Percentiles rank a stretch among this genome's conserved stretches.
phyloP scores from a whole-genome alignment of 2,113 vertebrate genomes.

The Puma concolor region DNA sequence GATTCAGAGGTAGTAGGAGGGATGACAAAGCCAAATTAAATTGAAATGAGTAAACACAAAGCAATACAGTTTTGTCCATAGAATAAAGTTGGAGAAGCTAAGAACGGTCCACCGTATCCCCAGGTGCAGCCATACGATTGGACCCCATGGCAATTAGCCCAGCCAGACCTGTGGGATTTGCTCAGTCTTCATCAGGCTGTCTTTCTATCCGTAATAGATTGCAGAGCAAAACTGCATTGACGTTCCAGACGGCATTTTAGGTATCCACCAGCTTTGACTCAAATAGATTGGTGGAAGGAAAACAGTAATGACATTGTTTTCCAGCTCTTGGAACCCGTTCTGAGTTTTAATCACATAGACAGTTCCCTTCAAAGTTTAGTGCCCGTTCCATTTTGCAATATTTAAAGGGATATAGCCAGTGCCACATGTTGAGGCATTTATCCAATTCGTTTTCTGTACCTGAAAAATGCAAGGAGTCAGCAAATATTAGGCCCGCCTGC shows the following conservation, averaged over 20 bases:
- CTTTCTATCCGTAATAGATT: neutral
- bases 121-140: neutral
- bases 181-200: neutral
- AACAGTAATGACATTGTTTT: neutral
- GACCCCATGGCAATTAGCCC: neutral
- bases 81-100: neutral
- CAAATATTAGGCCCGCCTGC: neutral
- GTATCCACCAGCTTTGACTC: constrained; percentile 32
- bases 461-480: neutral
- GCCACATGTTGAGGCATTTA: neutral
- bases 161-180: neutral
- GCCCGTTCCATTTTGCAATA: neutral
- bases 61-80: neutral
- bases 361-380: neutral
- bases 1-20: neutral
- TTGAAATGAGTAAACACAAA: neutral
- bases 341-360: neutral
- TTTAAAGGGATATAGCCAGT: neutral
- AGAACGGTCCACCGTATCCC: neutral
- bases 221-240: neutral
- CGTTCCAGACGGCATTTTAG: neutral
- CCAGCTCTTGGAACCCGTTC: neutral
- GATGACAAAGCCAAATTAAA: neutral
- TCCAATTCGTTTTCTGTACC: neutral
- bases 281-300: neutral